Evolutionary conservation across 2,113 vertebrate species (phyloP).

Genomic region (Notechis scutatus): DNA sequence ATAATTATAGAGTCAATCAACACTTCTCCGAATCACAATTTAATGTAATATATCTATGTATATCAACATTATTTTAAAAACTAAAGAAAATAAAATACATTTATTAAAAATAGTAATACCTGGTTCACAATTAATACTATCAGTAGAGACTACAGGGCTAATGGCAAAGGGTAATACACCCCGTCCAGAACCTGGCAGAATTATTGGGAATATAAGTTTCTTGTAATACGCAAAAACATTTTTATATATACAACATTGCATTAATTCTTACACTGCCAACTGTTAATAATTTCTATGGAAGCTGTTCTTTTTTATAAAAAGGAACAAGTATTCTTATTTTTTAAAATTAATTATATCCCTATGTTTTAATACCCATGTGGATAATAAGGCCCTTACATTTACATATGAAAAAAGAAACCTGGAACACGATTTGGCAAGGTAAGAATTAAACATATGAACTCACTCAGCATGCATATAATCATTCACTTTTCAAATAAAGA

Average conservation of each 20-base stretch:
- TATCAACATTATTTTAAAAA: neutral
- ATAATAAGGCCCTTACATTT: conserved; percentile 39
- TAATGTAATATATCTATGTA: neutral
- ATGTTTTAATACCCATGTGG: conserved; percentile 32
- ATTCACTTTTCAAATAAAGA: conserved; percentile 46
- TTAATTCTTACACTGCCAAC: conserved; percentile 76
- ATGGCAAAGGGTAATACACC: conserved; percentile 92
- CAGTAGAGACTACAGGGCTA: conserved; percentile 90
- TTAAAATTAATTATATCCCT: conserved; percentile 49
- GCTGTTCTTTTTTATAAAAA: conserved; percentile 41
- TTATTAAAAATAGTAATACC: conserved; percentile 78
- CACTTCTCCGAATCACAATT: conserved; percentile 29
- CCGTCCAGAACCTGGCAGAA: conserved; percentile 91
- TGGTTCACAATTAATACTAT: conserved; percentile 97
- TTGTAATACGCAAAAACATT: conserved; percentile 74
- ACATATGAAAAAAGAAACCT: conserved; percentile 32
- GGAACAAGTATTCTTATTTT: conserved; percentile 29
- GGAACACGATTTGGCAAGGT: conserved; percentile 64
- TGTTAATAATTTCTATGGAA: conserved; percentile 7
- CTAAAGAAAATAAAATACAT: conserved; percentile 49
- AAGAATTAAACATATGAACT: conserved; percentile 70
- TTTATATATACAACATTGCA: conserved; percentile 69
- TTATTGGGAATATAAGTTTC: conserved; percentile 76
- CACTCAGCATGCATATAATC: conserved; percentile 71
- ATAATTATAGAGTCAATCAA: conserved; percentile 2